phyloP scores from a whole-genome alignment of 2,113 vertebrate genomes.

The Pseudopodoces humilis region DNA sequence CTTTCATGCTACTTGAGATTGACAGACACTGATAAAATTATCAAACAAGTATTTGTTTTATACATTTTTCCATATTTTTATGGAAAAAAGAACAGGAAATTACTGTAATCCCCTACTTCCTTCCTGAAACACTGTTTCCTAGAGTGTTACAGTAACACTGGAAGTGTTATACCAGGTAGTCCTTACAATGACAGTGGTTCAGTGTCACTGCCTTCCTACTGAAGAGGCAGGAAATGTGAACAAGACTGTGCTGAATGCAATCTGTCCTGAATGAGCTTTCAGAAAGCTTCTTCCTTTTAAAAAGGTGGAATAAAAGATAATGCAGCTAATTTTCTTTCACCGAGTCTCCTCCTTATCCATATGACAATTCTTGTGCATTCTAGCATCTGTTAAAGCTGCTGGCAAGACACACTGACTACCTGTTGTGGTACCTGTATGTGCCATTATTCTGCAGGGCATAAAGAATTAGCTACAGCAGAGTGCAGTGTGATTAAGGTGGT shows the following conservation, averaged over 20 bases:
- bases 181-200: neutral
- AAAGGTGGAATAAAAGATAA: neutral
- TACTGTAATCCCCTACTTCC: neutral
- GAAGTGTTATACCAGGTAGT: neutral
- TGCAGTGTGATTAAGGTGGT: neutral
- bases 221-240: neutral
- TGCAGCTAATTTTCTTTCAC: neutral
- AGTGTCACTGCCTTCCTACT: neutral
- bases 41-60: neutral
- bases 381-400: neutral
- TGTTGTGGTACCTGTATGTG: neutral
- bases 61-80: neutral
- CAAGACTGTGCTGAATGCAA: neutral
- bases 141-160: neutral
- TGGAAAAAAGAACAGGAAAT: neutral
- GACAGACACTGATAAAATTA: neutral
- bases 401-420: fast-evolving
- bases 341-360: neutral
- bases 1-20: neutral
- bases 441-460: neutral
- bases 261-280: neutral
- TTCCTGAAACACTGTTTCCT: neutral
- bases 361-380: neutral
- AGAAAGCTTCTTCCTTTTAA: neutral
- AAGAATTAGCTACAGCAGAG: neutral